phyloP scores from a whole-genome alignment of 1,140 invertebrate genomes.

The Zaprionus inermis region DNA sequence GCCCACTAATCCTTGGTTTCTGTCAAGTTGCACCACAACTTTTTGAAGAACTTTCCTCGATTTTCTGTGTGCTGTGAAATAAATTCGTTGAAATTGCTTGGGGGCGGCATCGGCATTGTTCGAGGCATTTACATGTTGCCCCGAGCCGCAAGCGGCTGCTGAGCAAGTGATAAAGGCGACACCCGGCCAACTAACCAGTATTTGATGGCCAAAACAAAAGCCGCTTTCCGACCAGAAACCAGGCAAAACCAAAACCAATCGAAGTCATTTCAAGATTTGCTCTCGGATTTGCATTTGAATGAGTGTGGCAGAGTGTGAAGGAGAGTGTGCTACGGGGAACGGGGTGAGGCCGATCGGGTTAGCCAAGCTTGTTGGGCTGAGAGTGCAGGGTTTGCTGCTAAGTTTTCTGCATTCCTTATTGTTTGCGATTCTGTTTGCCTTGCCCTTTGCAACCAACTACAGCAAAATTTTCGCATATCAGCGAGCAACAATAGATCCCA shows the following conservation, averaged over 20 bases:
- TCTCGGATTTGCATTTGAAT: constrained; percentile 76
- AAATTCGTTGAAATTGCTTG: constrained; percentile 69
- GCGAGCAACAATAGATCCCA: constrained; percentile 22
- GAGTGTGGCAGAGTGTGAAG: constrained; percentile 31
- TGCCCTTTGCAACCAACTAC: constrained; percentile 18
- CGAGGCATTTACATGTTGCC: constrained; percentile 58
- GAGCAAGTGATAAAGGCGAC: constrained; percentile 55
- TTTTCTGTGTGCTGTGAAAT: constrained; percentile 45
- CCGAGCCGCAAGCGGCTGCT: constrained; percentile 27
- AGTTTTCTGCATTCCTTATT: background rate
- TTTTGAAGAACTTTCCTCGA: constrained; percentile 43
- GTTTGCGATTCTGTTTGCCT: constrained; percentile 33
- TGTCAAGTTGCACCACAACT: constrained; percentile 24
- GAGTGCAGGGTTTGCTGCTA: too few species aligned
- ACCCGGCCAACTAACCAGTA: constrained; percentile 31
- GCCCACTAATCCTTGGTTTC: background rate
- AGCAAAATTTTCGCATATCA: constrained; percentile 20
- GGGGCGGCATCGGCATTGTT: constrained; percentile 56
- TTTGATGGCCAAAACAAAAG: constrained; percentile 52
- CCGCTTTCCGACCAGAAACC: constrained; percentile 54
- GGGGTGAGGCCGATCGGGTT: background rate
- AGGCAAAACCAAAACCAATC: constrained; percentile 71
- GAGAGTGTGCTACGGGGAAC: background rate
- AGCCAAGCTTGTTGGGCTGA: too few species aligned
- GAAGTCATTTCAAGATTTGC: constrained; percentile 80